These are phyloP conservation scores for Drosophila buzzatii DNA, from an alignment of 2,888 invertebrate species.

Conservation along the genomic window DNA sequence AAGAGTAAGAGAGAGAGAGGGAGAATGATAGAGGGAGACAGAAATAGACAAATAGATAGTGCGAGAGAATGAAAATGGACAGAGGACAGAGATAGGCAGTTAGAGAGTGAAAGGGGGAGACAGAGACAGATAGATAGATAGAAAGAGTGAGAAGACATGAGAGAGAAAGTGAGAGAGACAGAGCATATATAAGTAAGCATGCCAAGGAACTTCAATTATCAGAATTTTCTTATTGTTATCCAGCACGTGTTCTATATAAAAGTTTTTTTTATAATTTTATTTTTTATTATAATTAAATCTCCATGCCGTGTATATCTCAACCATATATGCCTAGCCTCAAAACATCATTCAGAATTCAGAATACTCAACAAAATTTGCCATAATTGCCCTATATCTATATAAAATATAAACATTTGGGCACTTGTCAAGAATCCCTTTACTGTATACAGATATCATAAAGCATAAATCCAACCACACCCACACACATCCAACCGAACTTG, in stretches of 20 bases:
- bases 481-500: constrained; percentile 20
- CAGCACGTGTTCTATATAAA: not conserved
- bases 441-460: constrained; percentile 34
- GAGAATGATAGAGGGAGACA: too few species aligned
- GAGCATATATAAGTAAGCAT: not conserved
- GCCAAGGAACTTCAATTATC: too few species aligned
- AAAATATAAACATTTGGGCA: constrained; percentile 56
- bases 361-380: constrained; percentile 46
- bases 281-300: not conserved
- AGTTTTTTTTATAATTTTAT: not conserved
- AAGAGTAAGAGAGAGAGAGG: too few species aligned
- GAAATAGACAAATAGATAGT: too few species aligned
- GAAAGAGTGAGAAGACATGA: too few species aligned
- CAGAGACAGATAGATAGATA: not conserved
- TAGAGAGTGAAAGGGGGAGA: too few species aligned
- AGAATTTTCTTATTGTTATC: not conserved
- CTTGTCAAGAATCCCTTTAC: constrained; percentile 53
- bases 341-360: constrained; percentile 54
- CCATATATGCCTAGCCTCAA: constrained; percentile 46
- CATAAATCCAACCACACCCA: constrained; percentile 17
- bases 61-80: too few species aligned
- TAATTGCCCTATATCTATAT: constrained; percentile 63
- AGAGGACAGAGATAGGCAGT: too few species aligned
- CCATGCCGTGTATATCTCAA: not conserved
- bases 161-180: not conserved